Conservation (phyloP, 2,888 invertebrate genomes). For the Salpingus planirostris region DNA sequence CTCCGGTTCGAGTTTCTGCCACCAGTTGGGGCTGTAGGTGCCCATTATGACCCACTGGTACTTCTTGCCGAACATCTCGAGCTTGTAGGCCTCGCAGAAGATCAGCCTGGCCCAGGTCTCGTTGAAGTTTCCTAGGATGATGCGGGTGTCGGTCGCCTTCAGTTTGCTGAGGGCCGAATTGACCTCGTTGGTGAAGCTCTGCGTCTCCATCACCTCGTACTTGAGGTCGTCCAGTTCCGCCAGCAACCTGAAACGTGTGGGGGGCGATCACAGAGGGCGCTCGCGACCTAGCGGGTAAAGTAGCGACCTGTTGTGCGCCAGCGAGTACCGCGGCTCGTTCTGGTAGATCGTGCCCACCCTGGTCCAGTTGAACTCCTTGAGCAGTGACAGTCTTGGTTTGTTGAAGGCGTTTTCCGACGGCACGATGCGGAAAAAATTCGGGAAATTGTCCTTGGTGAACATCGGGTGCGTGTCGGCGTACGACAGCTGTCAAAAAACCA, state of each 20-base stretch:
- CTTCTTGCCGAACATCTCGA: constrained; percentile 82
- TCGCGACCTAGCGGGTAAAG: too few relatives aligned
- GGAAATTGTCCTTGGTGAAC: constrained; percentile 88
- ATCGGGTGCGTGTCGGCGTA: constrained; percentile 97
- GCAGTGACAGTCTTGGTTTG: constrained; percentile 76
- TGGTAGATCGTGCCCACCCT: constrained; percentile 95
- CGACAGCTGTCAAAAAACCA: constrained; percentile 57
- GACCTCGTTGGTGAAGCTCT: constrained; percentile 87
- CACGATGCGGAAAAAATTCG: constrained; percentile 93
- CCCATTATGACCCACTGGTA: constrained; percentile 95
- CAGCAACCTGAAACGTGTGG: constrained; percentile 59
- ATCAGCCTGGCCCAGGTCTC: constrained; percentile 85
- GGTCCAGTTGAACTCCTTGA: constrained; percentile 94
- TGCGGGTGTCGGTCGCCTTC: constrained; percentile 85
- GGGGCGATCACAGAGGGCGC: too few relatives aligned
- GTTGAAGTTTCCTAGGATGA: constrained; percentile 91
- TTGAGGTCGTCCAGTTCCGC: constrained; percentile 75
- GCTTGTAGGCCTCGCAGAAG: constrained; percentile 79
- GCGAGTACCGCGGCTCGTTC: constrained; percentile 86
- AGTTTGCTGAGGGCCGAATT: constrained; percentile 68
- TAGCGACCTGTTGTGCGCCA: constrained; percentile 56
- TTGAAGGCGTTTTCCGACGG: constrained; percentile 96
- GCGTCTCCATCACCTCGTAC: constrained; percentile 78
- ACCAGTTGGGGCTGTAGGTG: constrained; percentile 70
- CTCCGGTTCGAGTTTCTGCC: constrained; percentile 51